Percentiles rank a stretch among this genome's conserved stretches.
These are phyloP conservation scores for Pedicia rivosa DNA, from an alignment of 2,888 invertebrate species.

Conservation along the genomic window DNA sequence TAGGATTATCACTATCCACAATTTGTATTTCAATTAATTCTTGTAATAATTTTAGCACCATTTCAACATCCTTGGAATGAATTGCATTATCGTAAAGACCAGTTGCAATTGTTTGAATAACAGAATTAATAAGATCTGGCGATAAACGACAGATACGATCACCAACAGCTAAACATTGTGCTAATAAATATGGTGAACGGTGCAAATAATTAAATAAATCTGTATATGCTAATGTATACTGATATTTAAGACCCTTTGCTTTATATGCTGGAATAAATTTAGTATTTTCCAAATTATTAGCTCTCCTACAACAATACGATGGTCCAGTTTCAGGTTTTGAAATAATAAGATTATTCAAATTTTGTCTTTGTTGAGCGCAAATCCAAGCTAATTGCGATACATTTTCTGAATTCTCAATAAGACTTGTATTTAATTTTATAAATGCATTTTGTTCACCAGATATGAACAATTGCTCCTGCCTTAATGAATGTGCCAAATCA, in stretches of 20 bases:
- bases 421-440: conserved; percentile 57
- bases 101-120: conserved; percentile 32
- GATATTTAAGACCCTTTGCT: conserved; percentile 65
- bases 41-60: conserved; percentile 44
- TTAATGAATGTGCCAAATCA: conserved; percentile 29
- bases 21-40: conserved; percentile 59
- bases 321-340: conserved; percentile 62
- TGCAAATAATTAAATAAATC: conserved; percentile 52
- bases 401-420: conserved; percentile 38
- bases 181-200: conserved; percentile 51
- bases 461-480: conserved; percentile 67
- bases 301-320: conserved; percentile 56
- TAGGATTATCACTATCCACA: conserved; percentile 48
- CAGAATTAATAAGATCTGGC: conserved; percentile 22
- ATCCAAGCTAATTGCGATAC: conserved; percentile 62
- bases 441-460: conserved; percentile 70
- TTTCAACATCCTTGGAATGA: conserved; percentile 55
- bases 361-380: conserved; percentile 70
- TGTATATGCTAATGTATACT: conserved; percentile 48
- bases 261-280: conserved; percentile 70
- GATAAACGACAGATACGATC: conserved; percentile 36
- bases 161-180: conserved; percentile 48
- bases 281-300: conserved; percentile 43
- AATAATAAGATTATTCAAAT: conserved; percentile 58
- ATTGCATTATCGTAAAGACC: conserved; percentile 60